Base-by-base conservation (phyloP, 2,113 vertebrate species). In the Coptodon bakossiorum region DNA sequence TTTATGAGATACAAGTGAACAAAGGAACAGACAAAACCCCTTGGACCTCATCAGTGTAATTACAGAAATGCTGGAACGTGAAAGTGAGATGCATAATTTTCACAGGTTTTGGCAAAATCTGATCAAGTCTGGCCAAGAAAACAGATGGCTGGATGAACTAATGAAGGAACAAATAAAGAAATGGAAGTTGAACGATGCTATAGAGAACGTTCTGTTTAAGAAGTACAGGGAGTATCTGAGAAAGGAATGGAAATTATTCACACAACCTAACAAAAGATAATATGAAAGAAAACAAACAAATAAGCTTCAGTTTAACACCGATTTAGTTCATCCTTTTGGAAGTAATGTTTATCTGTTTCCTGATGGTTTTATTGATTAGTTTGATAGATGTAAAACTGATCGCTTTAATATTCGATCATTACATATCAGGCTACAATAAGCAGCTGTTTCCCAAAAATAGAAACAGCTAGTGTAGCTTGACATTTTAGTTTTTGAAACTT, bases 21-120 rank as follows among this genome's bases (percentile, higher is more conserved):
- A 92, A 89, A 92, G 90, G 91, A 93, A 90, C 86, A 84, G 81
- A 88, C 86, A 89, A 94, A 92, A 86, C 83, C 73, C 91, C 82
- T 91, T 91, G 93, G 91, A 94, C 90, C 87, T 91, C 89, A 92
- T 93, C 91, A 93, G 91, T 89, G 91, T 90, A 90, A 94, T 93
- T 91, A 94, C 91, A 89, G 91, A 90, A 86, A 92, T 88, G 91
- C 78, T 93, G 91, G 89, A 92, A 92, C 83, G n/a, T 80, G 61
- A 48, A 84, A 86, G 80, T 91, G 92, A 92, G 89, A 92, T 91
- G 90, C 93, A 92, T 94, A 34, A 89, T 91, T 91, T 94, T 93
- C 91, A 91, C 90, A 92, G 87, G 86, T 90, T 94, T 91, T 92
- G 90, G 90, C 90, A 85, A 91, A 90, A 90, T 88, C 52, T 50